Evolutionary conservation across 2,888 invertebrate species (phyloP).

Genomic region (Cheilosia scutellata): DNA sequence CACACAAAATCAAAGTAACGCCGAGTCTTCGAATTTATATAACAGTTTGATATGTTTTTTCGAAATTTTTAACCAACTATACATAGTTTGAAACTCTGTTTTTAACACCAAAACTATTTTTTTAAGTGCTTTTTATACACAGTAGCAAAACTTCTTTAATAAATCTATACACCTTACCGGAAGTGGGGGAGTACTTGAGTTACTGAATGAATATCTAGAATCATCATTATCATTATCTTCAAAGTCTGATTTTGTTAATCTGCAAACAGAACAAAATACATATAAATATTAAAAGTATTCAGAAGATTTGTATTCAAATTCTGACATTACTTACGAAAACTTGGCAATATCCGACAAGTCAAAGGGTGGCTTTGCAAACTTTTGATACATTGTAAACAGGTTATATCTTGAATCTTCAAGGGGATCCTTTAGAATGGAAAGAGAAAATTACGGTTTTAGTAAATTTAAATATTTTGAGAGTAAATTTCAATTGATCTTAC

Average conservation of each 20-base stretch:
- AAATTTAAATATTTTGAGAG: neutral
- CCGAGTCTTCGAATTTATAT: neutral
- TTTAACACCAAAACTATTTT: no score
- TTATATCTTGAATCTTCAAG: conserved; percentile 83
- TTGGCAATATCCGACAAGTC: conserved; percentile 83
- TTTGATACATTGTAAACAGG: conserved; percentile 84
- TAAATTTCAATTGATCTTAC: conserved; percentile 1
- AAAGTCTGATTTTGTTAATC: conserved; percentile 82
- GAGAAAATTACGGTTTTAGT: neutral
- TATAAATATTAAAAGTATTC: neutral
- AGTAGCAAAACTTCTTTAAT: neutral
- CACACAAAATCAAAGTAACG: neutral
- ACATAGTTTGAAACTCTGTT: no score
- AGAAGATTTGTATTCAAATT: neutral
- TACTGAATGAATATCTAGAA: conserved; percentile 91
- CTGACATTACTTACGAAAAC: conserved; percentile 81
- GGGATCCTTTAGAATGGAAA: conserved; percentile 79
- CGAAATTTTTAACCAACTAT: neutral
- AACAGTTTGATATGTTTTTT: neutral
- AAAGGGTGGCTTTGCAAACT: conserved; percentile 83
- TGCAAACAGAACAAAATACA: conserved; percentile 48
- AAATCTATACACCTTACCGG: conserved; percentile 83
- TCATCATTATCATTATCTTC: conserved; percentile 85
- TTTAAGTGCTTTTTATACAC: no score
- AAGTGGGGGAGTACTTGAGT: conserved; percentile 90